These are phyloP conservation scores for Oceanodroma tethys DNA, from an alignment of 2,113 vertebrate genomes.

Conservation along the genomic window DNA sequence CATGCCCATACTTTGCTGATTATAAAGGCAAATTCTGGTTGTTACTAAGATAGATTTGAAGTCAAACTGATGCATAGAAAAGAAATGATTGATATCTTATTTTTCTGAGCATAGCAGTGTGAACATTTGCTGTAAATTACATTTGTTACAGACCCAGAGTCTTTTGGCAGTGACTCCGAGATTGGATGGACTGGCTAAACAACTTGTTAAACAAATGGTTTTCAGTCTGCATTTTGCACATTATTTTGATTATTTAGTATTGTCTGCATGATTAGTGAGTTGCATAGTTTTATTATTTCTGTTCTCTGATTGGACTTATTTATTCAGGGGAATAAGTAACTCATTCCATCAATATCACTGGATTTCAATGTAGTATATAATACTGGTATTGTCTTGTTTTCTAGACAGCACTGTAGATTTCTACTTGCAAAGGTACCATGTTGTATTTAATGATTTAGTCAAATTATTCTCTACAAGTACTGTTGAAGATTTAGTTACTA, in stretches of 20 bases:
- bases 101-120: background rate
- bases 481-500: background rate
- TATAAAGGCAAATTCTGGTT: background rate
- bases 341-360: background rate
- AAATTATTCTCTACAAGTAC: background rate
- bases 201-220: background rate
- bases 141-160: slow-evolving; percentile 9
- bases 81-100: background rate
- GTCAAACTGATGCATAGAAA: background rate
- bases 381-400: background rate
- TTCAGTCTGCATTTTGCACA: background rate
- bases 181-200: slow-evolving; percentile 12
- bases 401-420: background rate
- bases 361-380: background rate
- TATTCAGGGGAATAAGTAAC: background rate
- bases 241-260: slow-evolving; percentile 1
- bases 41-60: background rate
- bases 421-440: background rate
- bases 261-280: background rate
- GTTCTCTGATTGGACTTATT: background rate
- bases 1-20: background rate
- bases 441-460: background rate
- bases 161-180: background rate
- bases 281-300: background rate
- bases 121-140: slow-evolving; percentile 17